Evolutionary conservation across 2,888 invertebrate genomes (phyloP).

Genomic region (Tholera decimalis): DNA sequence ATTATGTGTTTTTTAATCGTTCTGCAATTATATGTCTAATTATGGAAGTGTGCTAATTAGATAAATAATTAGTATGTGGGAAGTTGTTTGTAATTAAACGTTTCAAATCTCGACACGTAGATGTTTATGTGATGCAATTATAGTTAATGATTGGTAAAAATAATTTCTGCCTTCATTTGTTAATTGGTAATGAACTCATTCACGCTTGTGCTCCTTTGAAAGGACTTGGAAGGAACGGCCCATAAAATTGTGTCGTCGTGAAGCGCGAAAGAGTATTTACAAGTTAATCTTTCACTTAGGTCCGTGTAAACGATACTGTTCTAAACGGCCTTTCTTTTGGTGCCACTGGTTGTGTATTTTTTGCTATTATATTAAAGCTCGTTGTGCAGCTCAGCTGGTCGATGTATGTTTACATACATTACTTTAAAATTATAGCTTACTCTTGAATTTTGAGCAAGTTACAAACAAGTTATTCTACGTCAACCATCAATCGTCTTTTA

Average conservation of each 20-base stretch:
- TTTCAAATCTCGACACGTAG: constrained; percentile 56
- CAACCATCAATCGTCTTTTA: constrained; percentile 33
- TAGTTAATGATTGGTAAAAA: constrained; percentile 53
- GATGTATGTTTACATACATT: not conserved
- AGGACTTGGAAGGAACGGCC: constrained; percentile 9
- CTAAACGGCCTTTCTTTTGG: not conserved
- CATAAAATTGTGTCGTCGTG: constrained; percentile 26
- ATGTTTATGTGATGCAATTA: constrained; percentile 56
- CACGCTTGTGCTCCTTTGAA: constrained; percentile 21
- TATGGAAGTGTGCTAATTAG: constrained; percentile 78
- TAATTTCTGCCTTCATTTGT: constrained; percentile 29
- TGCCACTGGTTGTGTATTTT: not conserved
- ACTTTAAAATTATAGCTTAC: not conserved
- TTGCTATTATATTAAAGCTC: not conserved
- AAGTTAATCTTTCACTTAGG: constrained; percentile 29
- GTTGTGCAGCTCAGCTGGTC: not conserved
- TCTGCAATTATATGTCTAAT: constrained; percentile 75
- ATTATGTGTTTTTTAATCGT: constrained; percentile 75
- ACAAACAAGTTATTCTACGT: not conserved
- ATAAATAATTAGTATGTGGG: constrained; percentile 69
- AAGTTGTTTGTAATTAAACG: constrained; percentile 63
- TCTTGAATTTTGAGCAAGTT: not conserved
- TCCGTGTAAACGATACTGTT: not conserved
- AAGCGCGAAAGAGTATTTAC: constrained; percentile 27
- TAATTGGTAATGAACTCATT: constrained; percentile 41